Conservation (phyloP, 2,888 invertebrate species). For the Phoenoteleia sp. region DNA sequence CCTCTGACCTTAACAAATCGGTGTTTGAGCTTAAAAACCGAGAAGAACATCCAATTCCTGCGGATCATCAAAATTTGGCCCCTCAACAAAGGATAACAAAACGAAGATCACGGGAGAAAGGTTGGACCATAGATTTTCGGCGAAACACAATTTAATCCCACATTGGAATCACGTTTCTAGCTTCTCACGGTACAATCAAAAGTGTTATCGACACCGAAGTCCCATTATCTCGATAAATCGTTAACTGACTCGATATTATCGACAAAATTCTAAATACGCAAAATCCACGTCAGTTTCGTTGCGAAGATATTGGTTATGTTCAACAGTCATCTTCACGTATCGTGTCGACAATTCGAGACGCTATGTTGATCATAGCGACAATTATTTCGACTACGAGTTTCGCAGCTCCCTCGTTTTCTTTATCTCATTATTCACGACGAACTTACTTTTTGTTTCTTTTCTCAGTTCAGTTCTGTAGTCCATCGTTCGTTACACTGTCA, state of each 20-base stretch:
- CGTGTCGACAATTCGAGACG: constrained; percentile 63
- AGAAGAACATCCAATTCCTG: neutral
- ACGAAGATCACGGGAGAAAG: constrained; percentile 49
- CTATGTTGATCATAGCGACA: constrained; percentile 66
- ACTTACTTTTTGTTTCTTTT: constrained; percentile 34
- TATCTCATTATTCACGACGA: constrained; percentile 19
- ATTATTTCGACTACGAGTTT: constrained; percentile 60
- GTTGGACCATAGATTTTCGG: constrained; percentile 58
- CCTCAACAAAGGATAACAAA: constrained; percentile 51
- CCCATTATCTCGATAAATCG: constrained; percentile 47
- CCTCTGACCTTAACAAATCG: neutral
- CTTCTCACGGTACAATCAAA: constrained; percentile 67
- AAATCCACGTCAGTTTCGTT: constrained; percentile 55
- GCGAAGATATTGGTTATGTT: constrained; percentile 56
- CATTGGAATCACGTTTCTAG: constrained; percentile 65
- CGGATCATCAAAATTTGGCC: constrained; percentile 11
- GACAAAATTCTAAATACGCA: constrained; percentile 33
- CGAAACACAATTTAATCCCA: constrained; percentile 59
- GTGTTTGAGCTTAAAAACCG: neutral
- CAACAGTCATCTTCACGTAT: constrained; percentile 42
- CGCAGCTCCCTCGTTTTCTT: constrained; percentile 47
- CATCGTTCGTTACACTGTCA: constrained; percentile 64
- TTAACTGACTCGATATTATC: constrained; percentile 34
- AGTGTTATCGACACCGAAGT: constrained; percentile 52
- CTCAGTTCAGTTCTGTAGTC: constrained; percentile 59